phyloP scores from a whole-genome alignment of 1,140 invertebrate species.

The Palaemon carinicauda region DNA sequence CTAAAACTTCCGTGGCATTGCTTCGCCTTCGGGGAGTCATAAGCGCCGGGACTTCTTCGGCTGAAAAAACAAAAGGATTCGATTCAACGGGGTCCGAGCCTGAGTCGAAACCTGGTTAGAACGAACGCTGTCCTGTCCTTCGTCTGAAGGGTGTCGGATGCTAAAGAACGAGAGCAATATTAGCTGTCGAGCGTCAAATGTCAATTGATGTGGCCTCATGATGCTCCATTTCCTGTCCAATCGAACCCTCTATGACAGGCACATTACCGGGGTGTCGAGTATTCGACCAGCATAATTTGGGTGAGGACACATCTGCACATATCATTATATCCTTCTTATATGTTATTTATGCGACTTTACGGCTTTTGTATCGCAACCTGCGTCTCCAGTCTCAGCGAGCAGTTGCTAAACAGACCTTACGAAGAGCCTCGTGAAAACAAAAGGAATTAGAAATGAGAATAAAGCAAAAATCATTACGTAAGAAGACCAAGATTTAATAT shows the following conservation, averaged over 20 bases:
- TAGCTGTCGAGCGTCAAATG: background rate
- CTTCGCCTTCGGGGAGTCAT: background rate
- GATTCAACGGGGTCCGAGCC: conserved; percentile 6
- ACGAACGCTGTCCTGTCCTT: background rate
- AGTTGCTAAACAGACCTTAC: no score
- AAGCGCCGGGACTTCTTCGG: background rate
- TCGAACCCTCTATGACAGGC: background rate
- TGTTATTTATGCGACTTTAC: no score
- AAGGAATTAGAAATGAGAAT: no score
- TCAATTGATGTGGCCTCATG: background rate
- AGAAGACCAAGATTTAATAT: no score
- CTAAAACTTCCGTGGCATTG: background rate
- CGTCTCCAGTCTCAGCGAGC: no score
- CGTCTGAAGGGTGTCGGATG: background rate
- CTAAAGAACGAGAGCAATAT: background rate
- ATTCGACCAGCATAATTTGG: background rate
- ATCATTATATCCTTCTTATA: no score
- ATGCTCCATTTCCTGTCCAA: background rate
- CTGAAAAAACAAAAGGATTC: background rate
- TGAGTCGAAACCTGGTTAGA: background rate
- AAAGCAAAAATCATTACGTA: no score
- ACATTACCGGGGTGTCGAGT: background rate
- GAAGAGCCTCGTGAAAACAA: no score
- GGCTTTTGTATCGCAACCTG: no score
- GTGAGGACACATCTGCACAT: background rate